A percentile compares a stretch with the other conserved stretches of the same genome.
These are phyloP conservation scores for Lophotriccus pileatus DNA, from an alignment of 2,797 vertebrate species.

Conservation along the genomic window DNA sequence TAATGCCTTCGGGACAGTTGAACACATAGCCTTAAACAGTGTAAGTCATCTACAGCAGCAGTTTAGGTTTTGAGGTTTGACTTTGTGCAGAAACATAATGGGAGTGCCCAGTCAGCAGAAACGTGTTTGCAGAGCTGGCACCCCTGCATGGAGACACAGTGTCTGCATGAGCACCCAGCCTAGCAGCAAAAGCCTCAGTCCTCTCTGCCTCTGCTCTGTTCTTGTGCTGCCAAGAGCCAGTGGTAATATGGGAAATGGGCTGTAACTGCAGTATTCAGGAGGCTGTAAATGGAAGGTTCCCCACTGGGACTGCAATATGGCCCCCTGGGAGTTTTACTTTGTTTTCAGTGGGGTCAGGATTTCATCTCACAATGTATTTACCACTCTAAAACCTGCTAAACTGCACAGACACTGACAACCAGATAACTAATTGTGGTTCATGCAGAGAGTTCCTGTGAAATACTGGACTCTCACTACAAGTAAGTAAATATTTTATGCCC, in stretches of 20 bases:
- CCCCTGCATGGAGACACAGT: accelerated
- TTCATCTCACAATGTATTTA: background rate
- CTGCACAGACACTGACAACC: background rate
- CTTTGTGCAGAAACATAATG: background rate
- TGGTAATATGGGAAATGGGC: background rate
- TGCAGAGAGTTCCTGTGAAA: background rate
- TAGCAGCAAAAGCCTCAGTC: background rate
- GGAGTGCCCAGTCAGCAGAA: background rate
- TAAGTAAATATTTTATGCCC: background rate
- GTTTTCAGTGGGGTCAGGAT: background rate
- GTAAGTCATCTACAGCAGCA: background rate
- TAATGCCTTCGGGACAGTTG: background rate
- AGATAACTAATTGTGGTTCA: background rate
- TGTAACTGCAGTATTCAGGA: background rate
- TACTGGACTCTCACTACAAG: background rate
- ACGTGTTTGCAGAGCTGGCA: background rate
- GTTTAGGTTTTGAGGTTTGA: background rate
- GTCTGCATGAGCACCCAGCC: background rate
- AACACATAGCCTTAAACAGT: background rate
- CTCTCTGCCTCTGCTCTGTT: background rate
- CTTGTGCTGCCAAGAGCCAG: background rate
- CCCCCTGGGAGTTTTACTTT: background rate
- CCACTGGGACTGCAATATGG: background rate
- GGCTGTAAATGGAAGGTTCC: background rate
- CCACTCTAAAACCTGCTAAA: background rate